Conservation (phyloP, 1,140 invertebrate species). For the Platyura marginata region DNA sequence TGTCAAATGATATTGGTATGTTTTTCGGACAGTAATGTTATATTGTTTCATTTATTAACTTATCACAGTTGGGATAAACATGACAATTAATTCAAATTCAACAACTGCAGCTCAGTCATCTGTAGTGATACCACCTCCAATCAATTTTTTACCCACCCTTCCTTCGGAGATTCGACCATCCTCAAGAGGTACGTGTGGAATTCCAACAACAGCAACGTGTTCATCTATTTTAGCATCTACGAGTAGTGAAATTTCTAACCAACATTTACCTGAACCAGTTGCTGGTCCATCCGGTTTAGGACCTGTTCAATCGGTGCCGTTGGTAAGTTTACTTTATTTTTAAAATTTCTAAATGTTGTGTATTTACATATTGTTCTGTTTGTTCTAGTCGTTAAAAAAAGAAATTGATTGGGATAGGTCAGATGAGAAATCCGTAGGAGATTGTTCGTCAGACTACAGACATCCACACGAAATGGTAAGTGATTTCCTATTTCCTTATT, state of each 20-base stretch:
- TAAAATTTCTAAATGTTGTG: too few species aligned
- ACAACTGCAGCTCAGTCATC: slow-evolving; percentile 1
- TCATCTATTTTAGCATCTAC: slow-evolving; percentile 1
- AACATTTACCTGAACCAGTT: slow-evolving; percentile 29
- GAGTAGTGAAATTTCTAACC: slow-evolving; percentile 7
- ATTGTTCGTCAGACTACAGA: slow-evolving; percentile 57
- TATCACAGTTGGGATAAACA: slow-evolving; percentile 13
- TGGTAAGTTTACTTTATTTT: slow-evolving; percentile 36
- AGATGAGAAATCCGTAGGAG: slow-evolving; percentile 56
- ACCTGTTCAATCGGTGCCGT: slow-evolving; percentile 68
- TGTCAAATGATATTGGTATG: slow-evolving; percentile 1
- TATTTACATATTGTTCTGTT: background rate
- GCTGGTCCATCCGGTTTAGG: slow-evolving; percentile 58
- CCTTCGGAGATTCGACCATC: slow-evolving; percentile 18
- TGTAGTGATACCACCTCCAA: slow-evolving; percentile 1
- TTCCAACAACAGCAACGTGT: slow-evolving; percentile 1
- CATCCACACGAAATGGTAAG: slow-evolving; percentile 67
- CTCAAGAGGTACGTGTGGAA: slow-evolving; percentile 11
- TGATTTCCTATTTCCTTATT: too few species aligned
- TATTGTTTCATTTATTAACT: background rate
- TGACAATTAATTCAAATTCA: slow-evolving; percentile 9
- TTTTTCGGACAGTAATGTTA: background rate
- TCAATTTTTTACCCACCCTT: slow-evolving; percentile 4
- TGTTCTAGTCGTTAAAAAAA: slow-evolving; percentile 62
- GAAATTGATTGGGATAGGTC: slow-evolving; percentile 66